Evolutionary conservation across 2,888 invertebrate species (phyloP).

Genomic region (Saturnia pavonia): DNA sequence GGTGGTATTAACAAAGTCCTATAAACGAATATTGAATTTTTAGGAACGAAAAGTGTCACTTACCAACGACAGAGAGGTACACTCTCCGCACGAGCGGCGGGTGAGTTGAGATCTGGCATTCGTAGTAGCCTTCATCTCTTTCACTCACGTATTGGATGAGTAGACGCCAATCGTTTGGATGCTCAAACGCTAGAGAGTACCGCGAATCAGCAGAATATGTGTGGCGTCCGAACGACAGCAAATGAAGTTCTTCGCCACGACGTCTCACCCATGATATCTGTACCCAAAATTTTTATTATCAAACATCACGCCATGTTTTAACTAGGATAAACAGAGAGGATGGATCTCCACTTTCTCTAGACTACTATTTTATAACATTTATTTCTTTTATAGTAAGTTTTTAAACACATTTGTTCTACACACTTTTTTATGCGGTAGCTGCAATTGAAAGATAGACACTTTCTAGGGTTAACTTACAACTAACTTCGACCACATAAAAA

Average conservation of each 20-base stretch:
- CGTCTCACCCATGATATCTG: conserved; percentile 87
- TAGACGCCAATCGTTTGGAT: conserved; percentile 90
- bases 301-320: not conserved
- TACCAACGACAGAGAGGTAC: conserved; percentile 87
- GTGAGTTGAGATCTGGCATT: conserved; percentile 90
- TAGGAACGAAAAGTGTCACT: conserved; percentile 56
- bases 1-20: not conserved
- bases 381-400: too few relatives aligned
- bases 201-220: conserved; percentile 85
- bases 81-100: conserved; percentile 87
- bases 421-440: too few relatives aligned
- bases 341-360: not conserved
- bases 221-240: conserved; percentile 86
- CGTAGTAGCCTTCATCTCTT: conserved; percentile 89
- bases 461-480: too few relatives aligned
- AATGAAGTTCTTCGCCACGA: conserved; percentile 84
- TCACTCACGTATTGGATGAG: conserved; percentile 87
- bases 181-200: conserved; percentile 86
- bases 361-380: too few relatives aligned
- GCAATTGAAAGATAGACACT: too few relatives aligned
- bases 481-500: too few relatives aligned
- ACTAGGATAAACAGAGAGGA: not conserved
- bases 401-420: too few relatives aligned
- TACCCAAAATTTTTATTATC: conserved; percentile 19
- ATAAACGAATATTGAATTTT: not conserved